Percentiles rank a stretch among this genome's conserved stretches.
phyloP scores from a whole-genome alignment of 2,113 vertebrate species.

The Datnioides undecimradiatus region DNA sequence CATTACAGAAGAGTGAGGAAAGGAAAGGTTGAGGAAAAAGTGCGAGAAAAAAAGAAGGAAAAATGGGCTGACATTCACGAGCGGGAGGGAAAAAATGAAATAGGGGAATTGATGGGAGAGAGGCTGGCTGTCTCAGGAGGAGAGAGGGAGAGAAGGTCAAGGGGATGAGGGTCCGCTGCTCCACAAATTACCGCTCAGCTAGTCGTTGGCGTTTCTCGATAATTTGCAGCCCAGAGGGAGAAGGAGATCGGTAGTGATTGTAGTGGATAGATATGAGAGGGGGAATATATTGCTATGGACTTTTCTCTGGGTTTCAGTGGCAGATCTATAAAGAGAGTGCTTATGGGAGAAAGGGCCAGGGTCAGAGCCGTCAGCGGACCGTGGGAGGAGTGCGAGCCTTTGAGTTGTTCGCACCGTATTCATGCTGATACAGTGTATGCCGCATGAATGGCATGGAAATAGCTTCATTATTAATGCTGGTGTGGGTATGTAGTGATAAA shows the following conservation, averaged over 20 bases:
- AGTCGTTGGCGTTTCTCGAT: conserved; percentile 62
- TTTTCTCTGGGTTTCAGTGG: conserved; percentile 58
- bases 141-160: conserved; percentile 72
- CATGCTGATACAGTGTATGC: not conserved
- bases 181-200: conserved; percentile 72
- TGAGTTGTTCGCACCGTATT: not conserved
- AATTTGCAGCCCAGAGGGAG: conserved; percentile 67
- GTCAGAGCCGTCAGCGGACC: conserved; percentile 36
- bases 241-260: conserved; percentile 68
- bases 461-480: not conserved
- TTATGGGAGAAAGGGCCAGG: conserved; percentile 48
- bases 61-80: conserved; percentile 65
- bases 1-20: conserved; percentile 35
- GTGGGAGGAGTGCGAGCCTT: not conserved
- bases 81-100: conserved; percentile 45
- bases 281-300: conserved; percentile 66
- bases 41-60: conserved; percentile 1
- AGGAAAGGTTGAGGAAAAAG: conserved; percentile 44
- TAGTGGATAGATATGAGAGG: conserved; percentile 71
- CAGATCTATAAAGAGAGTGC: conserved; percentile 61
- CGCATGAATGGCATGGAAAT: not conserved
- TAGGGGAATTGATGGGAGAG: conserved; percentile 61
- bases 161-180: conserved; percentile 56
- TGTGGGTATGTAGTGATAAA: too few relatives aligned
- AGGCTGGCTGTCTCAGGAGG: conserved; percentile 44